Evolutionary conservation across 1,140 invertebrate species (phyloP).

Genomic region (Dermatophagoides farinae): DNA sequence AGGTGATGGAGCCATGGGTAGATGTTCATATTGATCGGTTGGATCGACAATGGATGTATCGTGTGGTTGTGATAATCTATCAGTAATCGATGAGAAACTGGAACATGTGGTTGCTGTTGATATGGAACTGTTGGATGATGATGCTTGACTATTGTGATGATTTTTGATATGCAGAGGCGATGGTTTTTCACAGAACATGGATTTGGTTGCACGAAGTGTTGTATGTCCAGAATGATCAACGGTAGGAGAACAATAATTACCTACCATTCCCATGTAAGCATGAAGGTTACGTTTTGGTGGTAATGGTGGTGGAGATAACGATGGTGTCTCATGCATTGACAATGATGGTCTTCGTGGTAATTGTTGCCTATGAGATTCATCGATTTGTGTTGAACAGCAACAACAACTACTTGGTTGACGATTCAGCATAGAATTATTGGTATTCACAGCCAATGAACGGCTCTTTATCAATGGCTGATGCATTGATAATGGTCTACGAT

Average conservation of each 20-base stretch:
- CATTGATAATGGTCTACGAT: no score
- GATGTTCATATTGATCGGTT: background rate
- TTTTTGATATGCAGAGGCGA: background rate
- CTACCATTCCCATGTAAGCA: conserved; percentile 88
- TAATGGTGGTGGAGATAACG: conserved; percentile 55
- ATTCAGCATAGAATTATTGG: background rate
- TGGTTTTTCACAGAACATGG: conserved; percentile 21
- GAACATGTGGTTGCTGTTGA: background rate
- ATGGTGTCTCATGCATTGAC: background rate
- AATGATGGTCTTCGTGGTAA: background rate
- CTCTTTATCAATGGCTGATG: no score
- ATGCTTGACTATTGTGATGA: background rate
- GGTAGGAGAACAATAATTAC: conserved; percentile 53
- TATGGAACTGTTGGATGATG: background rate
- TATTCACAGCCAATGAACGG: no score
- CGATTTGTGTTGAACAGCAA: background rate
- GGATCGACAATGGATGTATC: background rate
- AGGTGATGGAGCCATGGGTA: background rate
- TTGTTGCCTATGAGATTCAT: background rate
- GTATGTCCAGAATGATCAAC: conserved; percentile 42
- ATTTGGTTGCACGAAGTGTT: conserved; percentile 27
- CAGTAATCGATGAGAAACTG: background rate
- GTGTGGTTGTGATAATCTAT: background rate
- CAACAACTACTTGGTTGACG: background rate
- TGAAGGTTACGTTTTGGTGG: conserved; percentile 80